phyloP scores from a whole-genome alignment of 2,113 vertebrate genomes.

The Perccottus glenii region DNA sequence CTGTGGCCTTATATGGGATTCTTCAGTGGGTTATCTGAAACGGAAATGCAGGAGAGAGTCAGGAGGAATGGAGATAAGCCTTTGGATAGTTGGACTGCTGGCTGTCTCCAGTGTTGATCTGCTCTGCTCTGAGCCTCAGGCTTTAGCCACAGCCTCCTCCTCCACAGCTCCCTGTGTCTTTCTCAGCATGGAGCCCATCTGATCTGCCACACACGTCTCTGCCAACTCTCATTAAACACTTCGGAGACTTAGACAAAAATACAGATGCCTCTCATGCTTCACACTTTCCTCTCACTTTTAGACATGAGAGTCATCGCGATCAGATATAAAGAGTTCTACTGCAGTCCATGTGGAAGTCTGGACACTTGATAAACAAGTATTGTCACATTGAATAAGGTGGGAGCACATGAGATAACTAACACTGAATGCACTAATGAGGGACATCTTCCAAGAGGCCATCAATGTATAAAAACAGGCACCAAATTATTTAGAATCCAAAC shows the following conservation, averaged over 20 bases:
- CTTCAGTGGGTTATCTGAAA: constrained; percentile 28
- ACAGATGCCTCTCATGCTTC: constrained; percentile 65
- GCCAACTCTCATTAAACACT: constrained; percentile 77
- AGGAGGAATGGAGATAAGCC: constrained; percentile 55
- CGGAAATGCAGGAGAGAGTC: constrained; percentile 27
- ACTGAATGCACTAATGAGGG: constrained; percentile 27
- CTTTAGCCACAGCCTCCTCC: constrained; percentile 63
- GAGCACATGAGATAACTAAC: constrained; percentile 8
- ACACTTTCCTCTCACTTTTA: constrained; percentile 56
- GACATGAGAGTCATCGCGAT: constrained; percentile 47
- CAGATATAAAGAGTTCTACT: constrained; percentile 29
- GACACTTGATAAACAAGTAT: too few relatives aligned
- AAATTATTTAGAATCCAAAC: constrained; percentile 41
- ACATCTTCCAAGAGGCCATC: constrained; percentile 31
- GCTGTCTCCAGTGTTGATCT: constrained; percentile 66
- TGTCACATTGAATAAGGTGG: too few relatives aligned
- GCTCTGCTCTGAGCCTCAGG: constrained; percentile 62
- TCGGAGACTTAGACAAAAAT: constrained; percentile 66
- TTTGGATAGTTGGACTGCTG: constrained; percentile 58
- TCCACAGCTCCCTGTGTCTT: constrained; percentile 63
- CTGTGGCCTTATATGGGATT: constrained; percentile 38
- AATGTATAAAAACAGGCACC: constrained; percentile 19
- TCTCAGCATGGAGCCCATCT: constrained; percentile 72
- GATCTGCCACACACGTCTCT: constrained; percentile 63
- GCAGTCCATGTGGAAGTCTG: constrained; percentile 1